Evolutionary conservation across 2,113 vertebrate genomes (phyloP).

Genomic region (Ardeotis arabs): DNA sequence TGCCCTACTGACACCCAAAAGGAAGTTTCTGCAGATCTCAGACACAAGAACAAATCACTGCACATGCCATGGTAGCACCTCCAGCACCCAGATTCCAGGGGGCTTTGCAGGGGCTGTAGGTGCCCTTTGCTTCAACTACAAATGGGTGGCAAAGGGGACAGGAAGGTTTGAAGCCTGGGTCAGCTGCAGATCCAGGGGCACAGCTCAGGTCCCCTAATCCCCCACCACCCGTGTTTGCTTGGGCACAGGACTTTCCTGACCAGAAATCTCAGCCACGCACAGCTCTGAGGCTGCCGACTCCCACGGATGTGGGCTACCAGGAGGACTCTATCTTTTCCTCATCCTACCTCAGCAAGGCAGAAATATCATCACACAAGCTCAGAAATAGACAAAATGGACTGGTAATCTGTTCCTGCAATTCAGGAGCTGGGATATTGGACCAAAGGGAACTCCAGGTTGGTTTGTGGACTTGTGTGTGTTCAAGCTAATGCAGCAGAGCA

Average conservation of each 20-base stretch:
- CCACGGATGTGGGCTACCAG: not conserved
- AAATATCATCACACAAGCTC: not conserved
- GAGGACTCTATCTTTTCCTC: not conserved
- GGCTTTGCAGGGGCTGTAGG: not conserved
- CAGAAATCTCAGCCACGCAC: not conserved
- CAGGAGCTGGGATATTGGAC: not conserved
- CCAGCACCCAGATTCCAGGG: accelerated
- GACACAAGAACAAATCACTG: not conserved
- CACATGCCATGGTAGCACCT: not conserved
- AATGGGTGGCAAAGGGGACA: not conserved
- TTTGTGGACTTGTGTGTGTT: not conserved
- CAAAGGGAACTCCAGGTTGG: not conserved
- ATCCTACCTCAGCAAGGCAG: not conserved
- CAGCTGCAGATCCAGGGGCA: not conserved
- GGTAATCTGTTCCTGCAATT: not conserved
- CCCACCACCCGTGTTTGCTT: not conserved
- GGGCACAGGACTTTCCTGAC: accelerated
- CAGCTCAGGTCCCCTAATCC: not conserved
- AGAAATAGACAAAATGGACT: not conserved
- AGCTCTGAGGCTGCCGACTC: accelerated
- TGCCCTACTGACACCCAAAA: not conserved
- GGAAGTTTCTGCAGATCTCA: not conserved
- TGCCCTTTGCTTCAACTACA: not conserved
- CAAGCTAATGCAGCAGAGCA: not conserved
- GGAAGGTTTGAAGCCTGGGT: not conserved